Evolutionary conservation across 2,797 vertebrate species (phyloP), one percentile per base, ranked within the genome.

Genomic region (Chelon auratus): DNA sequence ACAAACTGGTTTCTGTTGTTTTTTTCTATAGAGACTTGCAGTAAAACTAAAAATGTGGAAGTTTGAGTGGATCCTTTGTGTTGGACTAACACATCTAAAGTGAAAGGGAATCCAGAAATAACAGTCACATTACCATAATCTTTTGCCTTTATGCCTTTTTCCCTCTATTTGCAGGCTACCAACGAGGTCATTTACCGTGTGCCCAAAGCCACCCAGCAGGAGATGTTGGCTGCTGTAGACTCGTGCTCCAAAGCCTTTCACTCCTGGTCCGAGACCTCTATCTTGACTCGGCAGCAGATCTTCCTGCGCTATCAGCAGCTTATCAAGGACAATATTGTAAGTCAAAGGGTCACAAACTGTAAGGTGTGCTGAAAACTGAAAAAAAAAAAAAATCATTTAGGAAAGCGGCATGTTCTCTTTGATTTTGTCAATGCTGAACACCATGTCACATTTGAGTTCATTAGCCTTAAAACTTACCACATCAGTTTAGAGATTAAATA

Each of bases 271-370:
- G 96, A 97, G 72, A 96, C 96, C 1, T 99, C 98, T 33, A 90
- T 98, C 85, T 87, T 99, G 88, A 92, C 95, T 63, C 95, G 97
- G 36, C 97, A 99, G 89, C 97, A 99, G 90, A 82, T 99, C 82
- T 96, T 99, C 67, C 94, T 99, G 47, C 95, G 96, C 75, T 99
- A 99, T 86, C 97, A 99, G 81, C 97, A 95, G 76, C 95, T 99
- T 74, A 99, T 99, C 94, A 99, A 98, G 89, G 97, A 98, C 83
- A 99, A 99, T 85, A 95, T 98, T 94, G 97, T 99, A 92, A 95
- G 96, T 91, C 65, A 74, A 64, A 84, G 51, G n/a, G 10, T 77
- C 26, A 54, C 1, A 77, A 24, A 11, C 7, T 26, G 9, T 22
- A 51, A 68, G 12, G 66, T 75, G 45, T 20, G 3, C 39, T 15